Evolutionary conservation across 1,140 invertebrate species (phyloP).

Genomic region (Tetragonula clypearis): DNA sequence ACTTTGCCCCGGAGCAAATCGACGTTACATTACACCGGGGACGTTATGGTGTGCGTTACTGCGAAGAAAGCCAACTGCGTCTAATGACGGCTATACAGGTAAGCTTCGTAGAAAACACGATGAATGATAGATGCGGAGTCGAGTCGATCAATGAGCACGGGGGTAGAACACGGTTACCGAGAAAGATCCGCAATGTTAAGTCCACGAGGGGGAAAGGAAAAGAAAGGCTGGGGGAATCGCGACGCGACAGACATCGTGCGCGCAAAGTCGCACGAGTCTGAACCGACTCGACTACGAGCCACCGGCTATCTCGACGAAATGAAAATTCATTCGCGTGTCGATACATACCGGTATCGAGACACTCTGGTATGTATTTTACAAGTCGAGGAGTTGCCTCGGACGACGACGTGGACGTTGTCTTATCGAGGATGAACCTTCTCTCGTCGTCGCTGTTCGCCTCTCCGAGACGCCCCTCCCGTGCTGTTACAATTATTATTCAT

Average conservation of each 20-base stretch:
- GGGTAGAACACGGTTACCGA: not conserved
- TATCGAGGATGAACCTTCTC: conserved; percentile 51
- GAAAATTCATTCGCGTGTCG: not conserved
- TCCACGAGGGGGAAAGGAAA: not conserved
- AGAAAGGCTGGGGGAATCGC: no score
- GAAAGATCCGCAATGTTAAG: not conserved
- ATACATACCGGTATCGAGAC: not conserved
- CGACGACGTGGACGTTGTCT: conserved; percentile 9
- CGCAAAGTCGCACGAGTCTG: no score
- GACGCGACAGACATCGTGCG: not conserved
- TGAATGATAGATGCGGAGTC: conserved; percentile 39
- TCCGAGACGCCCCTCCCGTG: conserved; percentile 2
- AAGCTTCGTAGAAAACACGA: conserved; percentile 42
- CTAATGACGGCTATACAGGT: conserved; percentile 48
- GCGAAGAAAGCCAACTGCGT: conserved; percentile 50
- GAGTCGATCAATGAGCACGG: conserved; percentile 12
- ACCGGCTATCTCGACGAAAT: no score
- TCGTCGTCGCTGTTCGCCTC: not conserved
- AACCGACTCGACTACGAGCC: no score
- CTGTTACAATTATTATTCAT: conserved; percentile 75
- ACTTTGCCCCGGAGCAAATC: conserved; percentile 57
- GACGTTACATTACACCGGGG: conserved; percentile 25
- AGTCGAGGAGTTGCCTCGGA: conserved; percentile 23
- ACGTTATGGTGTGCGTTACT: not conserved
- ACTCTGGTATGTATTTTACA: conserved; percentile 36